Evolutionary conservation across 2,113 vertebrate genomes (phyloP), one percentile per base, ranked within the genome.

Genomic region (Sakesphorus luctuosus): DNA sequence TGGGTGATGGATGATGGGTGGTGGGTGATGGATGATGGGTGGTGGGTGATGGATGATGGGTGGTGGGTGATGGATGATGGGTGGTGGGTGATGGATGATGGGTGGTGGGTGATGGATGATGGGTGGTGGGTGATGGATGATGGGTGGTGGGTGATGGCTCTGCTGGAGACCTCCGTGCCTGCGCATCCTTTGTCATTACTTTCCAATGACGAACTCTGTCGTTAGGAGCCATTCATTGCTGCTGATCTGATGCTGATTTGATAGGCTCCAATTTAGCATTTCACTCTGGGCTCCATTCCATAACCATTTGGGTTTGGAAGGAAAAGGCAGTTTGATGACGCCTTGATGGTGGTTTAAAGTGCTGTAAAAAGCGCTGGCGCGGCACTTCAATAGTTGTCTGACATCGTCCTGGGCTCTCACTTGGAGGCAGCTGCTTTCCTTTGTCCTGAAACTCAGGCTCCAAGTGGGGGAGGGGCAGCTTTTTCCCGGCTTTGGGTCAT

Each of bases 201-300:
- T 90, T 56, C 62, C 92, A 95, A 96, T 50, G 46, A 97, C 88
- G 95, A 96, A 95, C 90, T 46, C 95, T 2, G 0, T 97, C 59
- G 12, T 98, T 97, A 97, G 91, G 89, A 96, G 94, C 94, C 97
- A 91, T 98, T 98, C 97, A 94, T 98, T 97, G 96, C 74, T 25
- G 21, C 97, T 59, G 83, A 97, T 97, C 96, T 94, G 98, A 97
- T 84, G 96, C 95, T 96, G 97, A 97, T 97, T 97, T 98, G 98
- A 97, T 98, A 94, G 98, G 97, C 97, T 98, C 97, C 98, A 97
- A 98, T 98, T 98, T 97, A 98, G 96, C 93, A 91, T 97, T 97
- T 91, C 95, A 95, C 97, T 98, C 97, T 89, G 97, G 98, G 98
- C 98, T 97, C 96, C 75, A 76, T 97, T 98, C 98, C 98, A 98